phyloP scores from a whole-genome alignment of 1,140 invertebrate species.

The Diabrotica undecimpunctata region DNA sequence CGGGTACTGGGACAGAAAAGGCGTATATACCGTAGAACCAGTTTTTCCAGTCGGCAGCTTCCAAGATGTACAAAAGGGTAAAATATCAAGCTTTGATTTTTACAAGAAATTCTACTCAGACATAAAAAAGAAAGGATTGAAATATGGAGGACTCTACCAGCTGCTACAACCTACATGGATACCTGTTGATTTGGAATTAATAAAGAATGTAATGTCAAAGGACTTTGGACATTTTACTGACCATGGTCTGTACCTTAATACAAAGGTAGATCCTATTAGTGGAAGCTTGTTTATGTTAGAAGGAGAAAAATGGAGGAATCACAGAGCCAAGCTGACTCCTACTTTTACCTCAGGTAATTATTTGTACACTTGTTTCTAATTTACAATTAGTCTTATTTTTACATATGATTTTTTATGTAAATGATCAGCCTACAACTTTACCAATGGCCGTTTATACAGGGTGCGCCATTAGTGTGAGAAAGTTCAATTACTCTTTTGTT shows the following conservation, averaged over 20 bases:
- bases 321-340: conserved; percentile 50
- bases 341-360: conserved; percentile 48
- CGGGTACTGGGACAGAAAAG: conserved; percentile 26
- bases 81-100: conserved; percentile 13
- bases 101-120: conserved; percentile 39
- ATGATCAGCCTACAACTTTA: too few relatives aligned
- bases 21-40: conserved; percentile 21
- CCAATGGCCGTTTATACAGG: too few relatives aligned
- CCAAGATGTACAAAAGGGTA: conserved; percentile 8
- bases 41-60: conserved; percentile 26
- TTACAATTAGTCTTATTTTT: too few relatives aligned
- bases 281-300: conserved; percentile 49
- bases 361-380: too few relatives aligned
- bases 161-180: conserved; percentile 28
- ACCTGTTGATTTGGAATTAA: conserved; percentile 50
- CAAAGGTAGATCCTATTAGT: conserved; percentile 48
- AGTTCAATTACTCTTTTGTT: too few relatives aligned
- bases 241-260: conserved; percentile 39
- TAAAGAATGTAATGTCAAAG: conserved; percentile 49
- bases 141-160: conserved; percentile 31
- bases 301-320: conserved; percentile 50
- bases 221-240: conserved; percentile 3
- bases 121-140: conserved; percentile 34
- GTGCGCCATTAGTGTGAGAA: too few relatives aligned
- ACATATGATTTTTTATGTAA: too few relatives aligned